These are phyloP conservation scores for Manis javanica DNA, from an alignment of 2,797 vertebrate genomes.

Conservation along the genomic window DNA sequence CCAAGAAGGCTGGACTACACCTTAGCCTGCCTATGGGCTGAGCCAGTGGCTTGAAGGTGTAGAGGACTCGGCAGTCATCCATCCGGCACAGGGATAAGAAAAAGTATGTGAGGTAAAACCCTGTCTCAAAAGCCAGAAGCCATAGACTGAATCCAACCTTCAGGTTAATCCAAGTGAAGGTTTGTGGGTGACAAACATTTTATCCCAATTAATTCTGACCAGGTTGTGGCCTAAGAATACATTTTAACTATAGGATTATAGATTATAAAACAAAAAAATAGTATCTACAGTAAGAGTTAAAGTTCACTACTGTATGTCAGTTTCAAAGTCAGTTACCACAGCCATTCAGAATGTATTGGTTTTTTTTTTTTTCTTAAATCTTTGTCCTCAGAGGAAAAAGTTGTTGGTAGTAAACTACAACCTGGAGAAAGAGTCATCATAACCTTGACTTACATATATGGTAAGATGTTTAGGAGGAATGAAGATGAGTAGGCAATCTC, in stretches of 20 bases:
- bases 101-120: conserved; percentile 1
- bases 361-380: conserved; percentile 7
- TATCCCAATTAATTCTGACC: neutral
- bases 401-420: neutral
- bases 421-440: neutral
- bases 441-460: neutral
- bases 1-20: neutral
- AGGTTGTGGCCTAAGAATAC: neutral
- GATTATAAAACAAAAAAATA: neutral
- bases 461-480: neutral
- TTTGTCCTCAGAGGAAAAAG: neutral
- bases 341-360: neutral
- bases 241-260: neutral
- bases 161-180: neutral
- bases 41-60: neutral
- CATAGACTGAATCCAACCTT: neutral
- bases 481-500: neutral
- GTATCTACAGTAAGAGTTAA: neutral
- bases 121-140: neutral
- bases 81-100: neutral
- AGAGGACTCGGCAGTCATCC: neutral
- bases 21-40: neutral
- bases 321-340: conserved; percentile 21
- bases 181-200: neutral
- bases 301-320: neutral